Conservation (phyloP, 2,888 invertebrate species). For the Rhagium mordax region DNA sequence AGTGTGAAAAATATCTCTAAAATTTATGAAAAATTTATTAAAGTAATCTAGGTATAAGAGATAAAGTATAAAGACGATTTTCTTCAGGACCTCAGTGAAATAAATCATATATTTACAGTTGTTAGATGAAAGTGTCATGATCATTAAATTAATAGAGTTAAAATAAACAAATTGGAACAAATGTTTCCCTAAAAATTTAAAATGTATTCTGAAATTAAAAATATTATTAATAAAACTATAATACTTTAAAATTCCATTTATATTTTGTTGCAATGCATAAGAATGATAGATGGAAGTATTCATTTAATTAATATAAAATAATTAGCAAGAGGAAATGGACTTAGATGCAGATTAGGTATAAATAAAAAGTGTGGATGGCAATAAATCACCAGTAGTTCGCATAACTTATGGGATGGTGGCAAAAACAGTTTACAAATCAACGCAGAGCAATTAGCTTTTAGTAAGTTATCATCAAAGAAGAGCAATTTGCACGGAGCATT, state of each 20-base stretch:
- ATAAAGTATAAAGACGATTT: too few species aligned
- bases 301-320: constrained; percentile 25
- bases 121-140: too few species aligned
- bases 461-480: constrained; percentile 69
- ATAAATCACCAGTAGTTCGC: constrained; percentile 56
- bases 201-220: too few species aligned
- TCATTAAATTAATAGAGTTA: too few species aligned
- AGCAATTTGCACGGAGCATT: constrained; percentile 70
- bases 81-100: too few species aligned
- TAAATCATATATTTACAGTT: too few species aligned
- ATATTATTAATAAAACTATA: too few species aligned
- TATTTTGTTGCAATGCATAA: background rate
- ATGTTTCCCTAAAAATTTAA: too few species aligned
- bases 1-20: too few species aligned
- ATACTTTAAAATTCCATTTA: background rate
- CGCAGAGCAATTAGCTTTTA: constrained; percentile 68
- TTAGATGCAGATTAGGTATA: constrained; percentile 37
- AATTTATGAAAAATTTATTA: too few species aligned
- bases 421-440: constrained; percentile 67
- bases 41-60: too few species aligned
- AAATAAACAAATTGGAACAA: too few species aligned
- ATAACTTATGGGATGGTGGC: constrained; percentile 53
- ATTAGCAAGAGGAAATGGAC: constrained; percentile 48
- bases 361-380: constrained; percentile 49
- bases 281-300: constrained; percentile 6